phyloP scores from a whole-genome alignment of 37 sponge, comb jelly and placozoan species.

The Mnemiopsis leidyi region DNA sequence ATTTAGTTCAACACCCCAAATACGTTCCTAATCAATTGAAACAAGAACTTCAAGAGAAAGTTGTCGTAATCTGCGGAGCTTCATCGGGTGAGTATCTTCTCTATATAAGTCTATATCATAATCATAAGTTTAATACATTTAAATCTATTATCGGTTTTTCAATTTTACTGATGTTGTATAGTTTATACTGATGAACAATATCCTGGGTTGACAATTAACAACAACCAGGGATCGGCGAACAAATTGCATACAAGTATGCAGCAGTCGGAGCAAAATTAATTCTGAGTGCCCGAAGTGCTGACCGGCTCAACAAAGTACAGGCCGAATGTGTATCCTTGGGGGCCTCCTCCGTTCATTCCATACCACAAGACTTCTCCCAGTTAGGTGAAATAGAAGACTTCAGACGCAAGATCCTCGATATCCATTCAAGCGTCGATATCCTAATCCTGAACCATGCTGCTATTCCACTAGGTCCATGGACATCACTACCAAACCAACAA shows the following conservation, averaged over 20 bases:
- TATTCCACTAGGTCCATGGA: background rate
- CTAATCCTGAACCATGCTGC: slow-evolving; percentile 39
- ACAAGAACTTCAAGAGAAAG: background rate
- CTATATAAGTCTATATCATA: no score
- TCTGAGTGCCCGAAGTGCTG: slow-evolving; percentile 67
- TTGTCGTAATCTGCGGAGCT: background rate
- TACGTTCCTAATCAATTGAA: background rate
- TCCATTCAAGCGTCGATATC: background rate
- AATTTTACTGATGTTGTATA: background rate
- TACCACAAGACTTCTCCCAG: slow-evolving; percentile 5
- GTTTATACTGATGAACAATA: background rate
- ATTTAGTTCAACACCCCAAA: background rate
- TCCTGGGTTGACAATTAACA: no score
- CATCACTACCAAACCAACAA: background rate
- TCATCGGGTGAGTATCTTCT: background rate
- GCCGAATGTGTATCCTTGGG: background rate
- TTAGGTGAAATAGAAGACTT: background rate
- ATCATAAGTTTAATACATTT: no score
- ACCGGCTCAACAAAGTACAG: slow-evolving; percentile 63
- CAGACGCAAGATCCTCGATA: background rate
- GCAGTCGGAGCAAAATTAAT: slow-evolving; percentile 69
- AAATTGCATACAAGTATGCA: slow-evolving; percentile 68
- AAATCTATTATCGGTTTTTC: no score
- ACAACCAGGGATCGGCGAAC: slow-evolving; percentile 72
- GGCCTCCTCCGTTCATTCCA: background rate